A percentile compares a stretch with the other conserved stretches of the same genome.
Evolutionary conservation across 2,888 invertebrate species (phyloP).

Genomic region (Deroplatys truncata): DNA sequence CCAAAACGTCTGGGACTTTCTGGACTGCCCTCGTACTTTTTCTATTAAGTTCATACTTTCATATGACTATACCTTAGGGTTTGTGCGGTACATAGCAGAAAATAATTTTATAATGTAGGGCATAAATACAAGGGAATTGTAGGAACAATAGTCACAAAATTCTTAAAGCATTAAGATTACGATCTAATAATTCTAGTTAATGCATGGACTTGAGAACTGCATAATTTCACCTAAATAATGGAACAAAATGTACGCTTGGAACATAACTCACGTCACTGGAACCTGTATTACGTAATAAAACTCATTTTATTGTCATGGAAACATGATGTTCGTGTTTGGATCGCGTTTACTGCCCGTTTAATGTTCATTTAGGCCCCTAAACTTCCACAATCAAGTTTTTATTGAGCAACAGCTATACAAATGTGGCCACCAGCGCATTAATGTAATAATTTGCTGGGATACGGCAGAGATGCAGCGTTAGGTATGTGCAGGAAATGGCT

Average conservation of each 20-base stretch:
- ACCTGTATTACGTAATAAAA: background rate
- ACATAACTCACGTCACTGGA: background rate
- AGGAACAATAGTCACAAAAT: too few species aligned
- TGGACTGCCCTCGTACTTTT: too few species aligned
- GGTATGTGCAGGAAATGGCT: background rate
- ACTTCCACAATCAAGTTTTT: background rate
- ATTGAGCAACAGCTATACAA: background rate
- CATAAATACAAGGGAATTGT: too few species aligned
- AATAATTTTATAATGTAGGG: too few species aligned
- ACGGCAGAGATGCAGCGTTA: background rate
- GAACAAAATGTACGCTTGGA: background rate
- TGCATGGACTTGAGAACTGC: too few species aligned
- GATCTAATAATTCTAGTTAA: too few species aligned
- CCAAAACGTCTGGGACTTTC: too few species aligned
- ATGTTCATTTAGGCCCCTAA: background rate
- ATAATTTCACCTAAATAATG: background rate
- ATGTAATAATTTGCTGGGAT: background rate
- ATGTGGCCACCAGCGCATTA: background rate
- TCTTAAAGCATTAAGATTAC: too few species aligned
- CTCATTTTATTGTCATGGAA: background rate
- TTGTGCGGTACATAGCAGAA: too few species aligned
- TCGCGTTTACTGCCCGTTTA: background rate
- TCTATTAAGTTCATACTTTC: too few species aligned
- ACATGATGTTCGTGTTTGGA: background rate
- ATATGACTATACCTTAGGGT: too few species aligned